Base-by-base conservation (phyloP, 2,113 vertebrate species). In the Globicephala melas region DNA sequence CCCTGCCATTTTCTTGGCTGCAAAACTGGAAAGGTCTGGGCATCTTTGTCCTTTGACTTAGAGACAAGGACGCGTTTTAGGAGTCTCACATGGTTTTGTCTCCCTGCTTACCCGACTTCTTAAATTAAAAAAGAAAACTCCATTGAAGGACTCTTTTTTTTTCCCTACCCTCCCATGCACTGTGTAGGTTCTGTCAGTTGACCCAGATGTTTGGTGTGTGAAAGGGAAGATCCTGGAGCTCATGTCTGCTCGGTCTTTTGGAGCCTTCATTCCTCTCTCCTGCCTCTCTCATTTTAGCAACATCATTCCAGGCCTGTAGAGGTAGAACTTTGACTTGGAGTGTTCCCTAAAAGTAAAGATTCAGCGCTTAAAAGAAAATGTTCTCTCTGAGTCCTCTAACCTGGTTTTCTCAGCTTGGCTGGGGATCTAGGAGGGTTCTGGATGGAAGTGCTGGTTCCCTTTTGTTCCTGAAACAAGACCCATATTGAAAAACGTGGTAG, bases 391-490 rank as follows among this genome's bases (percentile, higher is more conserved):
- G 18, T 85, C 4, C 9, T 38, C 5, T 20, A 36, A 77, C 11
- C 53, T 10, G 17, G 44, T 81, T 90, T 92, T 36, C 79, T 84
- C 36, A n/a, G 41, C 7, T 4, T n/a, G 10, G n/a, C 28, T 44
- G 70, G 79, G 74, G 76, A 86, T 31, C 17, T 15, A 67, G 95
- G 77, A 62, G 65, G 21, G 5, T 44, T 86, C 80, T 95, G 47
- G 31, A 31, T 82, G 25, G 79, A 70, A 58, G 63, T 18, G 62
- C 55, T 50, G 23, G 73, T 50, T 86, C 88, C 73, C 70, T 83
- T 97, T 94, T 89, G 86, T 86, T 53, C 17, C 1, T 63, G 53
- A 94, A 97, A 93, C 82, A 95, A 86, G 65, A 87, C 53, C 90
- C 73, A 11, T 68, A 26, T 68, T 96, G 91, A 93, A 95, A 95